These are phyloP conservation scores for Nothoprocta perdicaria DNA, from an alignment of 2,113 vertebrate genomes.

Conservation along the genomic window DNA sequence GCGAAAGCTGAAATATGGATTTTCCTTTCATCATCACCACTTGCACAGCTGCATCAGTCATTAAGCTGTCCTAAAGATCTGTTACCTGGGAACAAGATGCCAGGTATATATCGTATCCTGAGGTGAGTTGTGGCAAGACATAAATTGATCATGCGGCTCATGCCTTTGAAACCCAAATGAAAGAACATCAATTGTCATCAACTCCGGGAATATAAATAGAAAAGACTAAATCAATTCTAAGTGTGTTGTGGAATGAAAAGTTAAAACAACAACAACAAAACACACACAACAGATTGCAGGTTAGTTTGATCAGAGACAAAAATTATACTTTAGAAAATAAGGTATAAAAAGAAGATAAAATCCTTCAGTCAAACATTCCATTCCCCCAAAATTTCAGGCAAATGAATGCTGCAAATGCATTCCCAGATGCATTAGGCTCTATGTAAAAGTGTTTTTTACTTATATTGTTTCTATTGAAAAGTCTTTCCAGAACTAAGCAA, in stretches of 20 bases:
- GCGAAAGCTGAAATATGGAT: slow-evolving; percentile 70
- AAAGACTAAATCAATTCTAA: slow-evolving; percentile 23
- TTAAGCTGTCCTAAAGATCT: slow-evolving; percentile 74
- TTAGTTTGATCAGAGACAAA: neutral
- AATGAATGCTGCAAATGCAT: neutral
- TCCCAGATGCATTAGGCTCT: neutral
- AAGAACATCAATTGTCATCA: slow-evolving; percentile 58
- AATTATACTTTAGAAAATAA: neutral
- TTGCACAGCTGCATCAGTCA: slow-evolving; percentile 70
- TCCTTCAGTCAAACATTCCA: neutral
- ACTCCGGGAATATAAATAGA: slow-evolving; percentile 36
- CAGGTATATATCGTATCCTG: slow-evolving; percentile 53
- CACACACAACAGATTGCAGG: neutral
- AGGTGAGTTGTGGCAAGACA: slow-evolving; percentile 59
- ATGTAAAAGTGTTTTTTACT: neutral
- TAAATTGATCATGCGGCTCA: slow-evolving; percentile 57
- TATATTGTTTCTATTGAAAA: neutral
- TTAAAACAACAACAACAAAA: neutral
- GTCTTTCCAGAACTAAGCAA: neutral
- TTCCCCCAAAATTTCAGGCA: neutral
- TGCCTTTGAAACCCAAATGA: slow-evolving; percentile 45
- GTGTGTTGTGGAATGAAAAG: slow-evolving; percentile 8
- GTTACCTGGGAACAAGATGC: slow-evolving; percentile 58
- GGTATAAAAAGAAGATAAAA: neutral
- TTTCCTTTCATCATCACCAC: slow-evolving; percentile 68